Base-by-base conservation (phyloP, 2,113 vertebrate genomes). In the Upupa epops region DNA sequence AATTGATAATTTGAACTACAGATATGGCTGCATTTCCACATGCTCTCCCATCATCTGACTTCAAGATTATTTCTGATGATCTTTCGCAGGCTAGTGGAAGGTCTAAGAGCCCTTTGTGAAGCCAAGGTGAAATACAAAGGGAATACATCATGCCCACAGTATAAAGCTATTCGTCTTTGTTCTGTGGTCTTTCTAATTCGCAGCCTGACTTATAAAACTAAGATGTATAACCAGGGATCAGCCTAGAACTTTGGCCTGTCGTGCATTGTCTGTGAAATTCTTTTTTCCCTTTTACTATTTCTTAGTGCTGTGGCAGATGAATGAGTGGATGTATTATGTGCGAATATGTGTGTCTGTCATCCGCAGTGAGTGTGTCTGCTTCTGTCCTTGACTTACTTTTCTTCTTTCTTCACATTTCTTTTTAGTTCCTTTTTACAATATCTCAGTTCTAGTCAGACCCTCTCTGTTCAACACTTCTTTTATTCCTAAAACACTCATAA, bases 311-410 rank as follows among this genome's bases (percentile, higher is more conserved):
- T 6, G 1, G 64, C 68, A 81, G 93, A 92, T 86, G 91, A 95
- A 92, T 90, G 97, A 96, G 92, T 93, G 96, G 94, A 93, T 95
- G 94, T 84, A 96, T 93, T 97, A 96, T 97, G 95, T 93, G 92
- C 6, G 8, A 94, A 69, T 66, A 48, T 91, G 72, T 82, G 90
- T 49, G 94, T 86, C 93, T 95, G 74, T 95, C 96, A 90, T 96
- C 89, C 92, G 86, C 75, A 83, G 87, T 56, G 92, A 96, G 90
- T 69, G 95, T 88, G 93, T 95, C 95, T 94, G 95, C 73, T 96
- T 96, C 94, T 96, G 97, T 97, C 97, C 97, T 98, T 98, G 97
- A 97, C 97, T 97, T 95, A 96, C 89, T 97, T 96, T 96, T 96
- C 93, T 95, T 86, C 90, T 93, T 96, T 81, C 94, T 96, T 94